Conservation (phyloP, 2,113 vertebrate species). For the Mesocricetus auratus region DNA sequence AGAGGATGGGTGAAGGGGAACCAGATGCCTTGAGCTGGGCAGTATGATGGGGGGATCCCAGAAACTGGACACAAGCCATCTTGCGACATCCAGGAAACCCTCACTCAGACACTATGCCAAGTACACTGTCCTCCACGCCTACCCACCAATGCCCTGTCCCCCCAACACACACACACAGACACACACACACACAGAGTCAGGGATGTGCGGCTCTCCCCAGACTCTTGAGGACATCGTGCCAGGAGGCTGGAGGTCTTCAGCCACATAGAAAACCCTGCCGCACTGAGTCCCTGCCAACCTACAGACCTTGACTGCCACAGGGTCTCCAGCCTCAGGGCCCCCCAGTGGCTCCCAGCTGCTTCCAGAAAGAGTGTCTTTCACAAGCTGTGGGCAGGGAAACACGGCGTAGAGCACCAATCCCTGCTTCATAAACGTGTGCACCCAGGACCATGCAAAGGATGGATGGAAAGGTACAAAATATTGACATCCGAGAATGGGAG, state of each 20-base stretch:
- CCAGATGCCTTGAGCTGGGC: neutral
- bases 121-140: rapidly evolving
- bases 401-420: rapidly evolving
- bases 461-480: neutral
- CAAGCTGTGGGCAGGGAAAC: rapidly evolving
- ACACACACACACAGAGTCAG: rapidly evolving
- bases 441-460: rapidly evolving
- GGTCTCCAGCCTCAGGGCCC: neutral
- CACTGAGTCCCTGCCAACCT: neutral
- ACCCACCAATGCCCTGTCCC: no score
- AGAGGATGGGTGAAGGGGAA: no score
- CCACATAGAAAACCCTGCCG: neutral
- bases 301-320: neutral
- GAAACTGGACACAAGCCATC: no score
- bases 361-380: neutral
- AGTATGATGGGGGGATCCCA: neutral
- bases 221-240: neutral
- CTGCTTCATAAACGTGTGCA: rapidly evolving
- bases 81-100: neutral
- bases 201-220: neutral
- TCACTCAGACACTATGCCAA: neutral
- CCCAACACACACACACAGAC: rapidly evolving
- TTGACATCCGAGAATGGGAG: neutral
- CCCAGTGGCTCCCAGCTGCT: neutral
- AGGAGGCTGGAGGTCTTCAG: neutral